Conservation (phyloP, 2,797 vertebrate species). For the Sebastolobus altivelis region DNA sequence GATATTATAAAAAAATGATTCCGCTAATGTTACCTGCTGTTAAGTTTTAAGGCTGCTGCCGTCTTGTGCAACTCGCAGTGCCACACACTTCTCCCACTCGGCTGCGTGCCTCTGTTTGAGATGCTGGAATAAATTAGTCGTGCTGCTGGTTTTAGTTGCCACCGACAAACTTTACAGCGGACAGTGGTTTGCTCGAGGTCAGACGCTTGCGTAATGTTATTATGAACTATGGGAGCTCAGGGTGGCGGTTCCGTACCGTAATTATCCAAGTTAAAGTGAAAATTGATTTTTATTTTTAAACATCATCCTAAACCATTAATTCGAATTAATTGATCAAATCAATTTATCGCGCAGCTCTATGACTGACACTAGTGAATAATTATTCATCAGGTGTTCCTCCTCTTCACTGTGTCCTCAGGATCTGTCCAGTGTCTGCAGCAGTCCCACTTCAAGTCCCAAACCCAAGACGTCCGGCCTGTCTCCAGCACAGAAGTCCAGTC, state of each 20-base stretch:
- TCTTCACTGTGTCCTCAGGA: constrained; percentile 83
- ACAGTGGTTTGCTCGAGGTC: too few relatives aligned
- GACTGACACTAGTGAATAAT: neutral
- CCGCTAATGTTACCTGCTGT: neutral
- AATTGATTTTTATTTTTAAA: constrained; percentile 1
- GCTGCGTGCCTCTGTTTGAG: too few relatives aligned
- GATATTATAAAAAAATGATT: neutral
- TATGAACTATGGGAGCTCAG: neutral
- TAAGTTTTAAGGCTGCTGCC: neutral
- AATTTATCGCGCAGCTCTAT: too few relatives aligned
- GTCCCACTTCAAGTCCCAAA: constrained; percentile 97
- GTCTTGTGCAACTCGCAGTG: too few relatives aligned
- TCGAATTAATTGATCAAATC: neutral
- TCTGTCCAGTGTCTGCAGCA: constrained; percentile 96
- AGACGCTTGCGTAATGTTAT: too few relatives aligned
- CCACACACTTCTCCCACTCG: too few relatives aligned
- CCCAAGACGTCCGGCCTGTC: constrained; percentile 90
- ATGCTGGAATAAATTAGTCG: too few relatives aligned
- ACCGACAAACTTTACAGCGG: neutral
- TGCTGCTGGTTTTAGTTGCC: too few relatives aligned
- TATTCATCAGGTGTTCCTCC: neutral
- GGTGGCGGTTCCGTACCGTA: too few relatives aligned
- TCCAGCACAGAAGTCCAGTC: constrained; percentile 91
- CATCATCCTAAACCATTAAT: neutral
- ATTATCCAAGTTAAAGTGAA: neutral